Percentiles rank a stretch among this genome's conserved stretches.
Conservation (phyloP, 2,113 vertebrate species). For the Gymnobelideus leadbeateri region DNA sequence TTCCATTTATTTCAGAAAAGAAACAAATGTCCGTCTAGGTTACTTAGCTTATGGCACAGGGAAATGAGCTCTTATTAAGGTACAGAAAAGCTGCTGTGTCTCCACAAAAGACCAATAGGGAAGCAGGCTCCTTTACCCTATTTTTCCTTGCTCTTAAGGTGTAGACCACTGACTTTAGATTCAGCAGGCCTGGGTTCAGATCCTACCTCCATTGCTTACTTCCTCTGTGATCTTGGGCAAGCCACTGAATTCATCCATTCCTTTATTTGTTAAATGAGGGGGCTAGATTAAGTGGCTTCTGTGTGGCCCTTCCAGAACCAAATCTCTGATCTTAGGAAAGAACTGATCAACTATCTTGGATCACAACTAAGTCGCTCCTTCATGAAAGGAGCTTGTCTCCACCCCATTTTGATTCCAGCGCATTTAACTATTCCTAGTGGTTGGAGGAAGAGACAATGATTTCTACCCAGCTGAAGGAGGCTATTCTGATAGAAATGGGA, state of each 20-base stretch:
- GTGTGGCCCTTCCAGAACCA: neutral
- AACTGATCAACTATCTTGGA: neutral
- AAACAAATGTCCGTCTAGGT: neutral
- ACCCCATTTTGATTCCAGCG: neutral
- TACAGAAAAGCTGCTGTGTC: neutral
- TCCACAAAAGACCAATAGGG: neutral
- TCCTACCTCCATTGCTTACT: neutral
- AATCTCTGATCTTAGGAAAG: neutral
- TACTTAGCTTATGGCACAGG: neutral
- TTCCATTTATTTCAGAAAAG: conserved; percentile 23
- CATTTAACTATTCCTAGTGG: neutral
- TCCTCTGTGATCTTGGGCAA: neutral
- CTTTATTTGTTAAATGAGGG: neutral
- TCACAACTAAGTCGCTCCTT: no score
- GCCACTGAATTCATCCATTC: neutral
- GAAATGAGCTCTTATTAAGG: conserved; percentile 12
- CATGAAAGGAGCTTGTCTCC: neutral
- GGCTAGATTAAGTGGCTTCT: neutral
- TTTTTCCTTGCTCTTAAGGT: neutral
- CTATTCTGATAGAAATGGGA: neutral
- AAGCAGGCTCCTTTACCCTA: neutral
- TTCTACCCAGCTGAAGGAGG: neutral
- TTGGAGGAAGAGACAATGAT: neutral
- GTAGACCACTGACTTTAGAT: neutral
- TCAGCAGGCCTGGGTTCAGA: neutral